A percentile compares a stretch with the other conserved stretches of the same genome.
phyloP scores from a whole-genome alignment of 1,140 invertebrate species.

The Eubasilissa regina region DNA sequence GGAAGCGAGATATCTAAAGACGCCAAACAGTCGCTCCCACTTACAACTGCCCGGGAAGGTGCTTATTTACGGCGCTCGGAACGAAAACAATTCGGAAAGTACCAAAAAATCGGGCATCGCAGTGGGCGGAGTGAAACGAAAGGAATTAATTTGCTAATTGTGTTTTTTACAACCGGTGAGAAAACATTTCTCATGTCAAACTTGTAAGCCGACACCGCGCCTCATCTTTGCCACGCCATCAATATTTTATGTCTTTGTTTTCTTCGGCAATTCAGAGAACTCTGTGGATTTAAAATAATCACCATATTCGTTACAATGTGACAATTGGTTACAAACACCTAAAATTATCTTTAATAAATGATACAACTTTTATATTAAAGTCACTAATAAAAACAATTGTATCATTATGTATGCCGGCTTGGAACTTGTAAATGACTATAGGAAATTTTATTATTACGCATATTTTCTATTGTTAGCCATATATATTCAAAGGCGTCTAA shows the following conservation, averaged over 20 bases:
- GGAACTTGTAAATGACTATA: too few species aligned
- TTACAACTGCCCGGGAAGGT: conserved; percentile 35
- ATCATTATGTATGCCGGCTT: too few species aligned
- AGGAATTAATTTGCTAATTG: conserved; percentile 61
- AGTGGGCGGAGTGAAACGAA: conserved; percentile 51
- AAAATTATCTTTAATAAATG: too few species aligned
- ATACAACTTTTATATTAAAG: too few species aligned
- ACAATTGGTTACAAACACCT: too few species aligned
- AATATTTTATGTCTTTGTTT: conserved; percentile 31
- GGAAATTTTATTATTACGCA: too few species aligned
- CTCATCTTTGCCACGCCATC: conserved; percentile 49
- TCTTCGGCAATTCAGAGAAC: background rate
- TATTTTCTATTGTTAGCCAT: too few species aligned
- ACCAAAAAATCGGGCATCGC: conserved; percentile 46
- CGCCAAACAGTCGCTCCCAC: conserved; percentile 45
- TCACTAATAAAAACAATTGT: too few species aligned
- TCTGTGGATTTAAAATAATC: too few species aligned
- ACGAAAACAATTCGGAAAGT: conserved; percentile 50
- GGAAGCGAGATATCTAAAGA: conserved; percentile 38
- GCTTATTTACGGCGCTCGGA: conserved; percentile 42
- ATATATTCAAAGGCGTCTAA: too few species aligned
- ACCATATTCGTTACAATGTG: too few species aligned
- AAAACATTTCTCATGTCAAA: conserved; percentile 56
- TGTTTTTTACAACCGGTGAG: conserved; percentile 55
- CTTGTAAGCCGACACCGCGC: conserved; percentile 56